Percentiles rank a stretch among this genome's conserved stretches.
Conservation (phyloP, 2,888 invertebrate species). For the Nomada fabriciana region DNA sequence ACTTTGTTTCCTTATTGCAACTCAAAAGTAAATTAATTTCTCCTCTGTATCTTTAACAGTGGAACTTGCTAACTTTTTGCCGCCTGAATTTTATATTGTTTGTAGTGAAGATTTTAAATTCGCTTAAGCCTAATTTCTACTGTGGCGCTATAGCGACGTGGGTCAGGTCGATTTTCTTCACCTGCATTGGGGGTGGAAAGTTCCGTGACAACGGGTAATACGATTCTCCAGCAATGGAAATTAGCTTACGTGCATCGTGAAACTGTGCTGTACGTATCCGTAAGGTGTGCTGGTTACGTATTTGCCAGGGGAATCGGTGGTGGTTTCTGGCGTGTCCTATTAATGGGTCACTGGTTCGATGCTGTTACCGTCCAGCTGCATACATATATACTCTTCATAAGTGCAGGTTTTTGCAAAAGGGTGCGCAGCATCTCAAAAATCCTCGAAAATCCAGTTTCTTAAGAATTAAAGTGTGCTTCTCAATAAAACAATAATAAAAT, state of each 20-base stretch:
- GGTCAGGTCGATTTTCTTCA: background rate
- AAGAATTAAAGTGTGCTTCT: background rate
- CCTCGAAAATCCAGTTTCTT: background rate
- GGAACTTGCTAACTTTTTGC: too few species aligned
- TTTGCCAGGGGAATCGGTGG: background rate
- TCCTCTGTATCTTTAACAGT: too few species aligned
- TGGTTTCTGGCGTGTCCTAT: constrained; percentile 24
- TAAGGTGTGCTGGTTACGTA: constrained; percentile 9
- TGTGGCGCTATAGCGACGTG: too few species aligned
- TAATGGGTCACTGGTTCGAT: constrained; percentile 56
- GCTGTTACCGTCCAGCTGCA: constrained; percentile 44
- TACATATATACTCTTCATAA: background rate
- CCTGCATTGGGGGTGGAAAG: background rate
- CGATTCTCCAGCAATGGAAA: constrained; percentile 12
- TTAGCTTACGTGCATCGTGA: constrained; percentile 10
- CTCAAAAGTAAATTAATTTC: too few species aligned
- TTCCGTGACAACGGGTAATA: constrained; percentile 13
- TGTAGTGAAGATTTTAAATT: too few species aligned
- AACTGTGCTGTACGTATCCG: constrained; percentile 19
- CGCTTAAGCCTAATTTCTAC: too few species aligned
- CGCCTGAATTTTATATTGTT: too few species aligned
- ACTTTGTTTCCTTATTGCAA: too few species aligned
- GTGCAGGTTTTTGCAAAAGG: constrained; percentile 19
- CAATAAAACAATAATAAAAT: too few species aligned
- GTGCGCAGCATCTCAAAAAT: background rate